Evolutionary conservation across 2,888 invertebrate species (phyloP), one percentile per base, ranked within the genome.

Genomic region (Chrysolina americana): DNA sequence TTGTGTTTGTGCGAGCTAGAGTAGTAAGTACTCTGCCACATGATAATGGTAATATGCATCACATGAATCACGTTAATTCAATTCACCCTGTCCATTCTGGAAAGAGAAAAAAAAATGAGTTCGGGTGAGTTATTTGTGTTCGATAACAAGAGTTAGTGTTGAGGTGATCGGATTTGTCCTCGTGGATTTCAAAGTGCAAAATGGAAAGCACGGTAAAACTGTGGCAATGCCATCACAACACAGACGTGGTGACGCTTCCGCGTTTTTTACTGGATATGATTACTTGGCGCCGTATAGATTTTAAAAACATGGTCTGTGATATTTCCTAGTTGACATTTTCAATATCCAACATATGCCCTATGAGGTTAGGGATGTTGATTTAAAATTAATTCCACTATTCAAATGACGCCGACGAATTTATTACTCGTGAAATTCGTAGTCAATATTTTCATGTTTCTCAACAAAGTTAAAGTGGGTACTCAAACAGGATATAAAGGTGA

Each of bases 261-360:
- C 36, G 28, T 66, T 71, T 71, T 59, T 41, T 63, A 65, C 66
- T 70, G 70, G 73, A 59, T 70, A 74, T 70, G 70, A 70, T 65
- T 69, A 62, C 74, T 69, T 70, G 70, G 70, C 74, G 70, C 74
- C 74, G 69, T 62, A 69, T 65, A 74, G 65, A 74, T 65, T 74
- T 74, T 74, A 70, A 70, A 74, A 74, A 74, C 70, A 70, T 65
- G 65, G 23, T 23, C 65, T 56, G 65, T 69, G 65, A 65, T 66
- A 70, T 69, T 74, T 70, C 53, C 69, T 70, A 13, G 65, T 53
- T 74, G 70, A 63, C 73, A 73, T 73, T 73, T 73, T 63, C 50
- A 73, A 73, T 68, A 65, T 69, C 44, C 66, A 68, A 62, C 71
- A 68, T 71, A 71, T 71, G 71, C 59, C 47, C 48, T 21, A 36